phyloP scores from a whole-genome alignment of 2,888 invertebrate species.

The Synanthedon vespiformis region DNA sequence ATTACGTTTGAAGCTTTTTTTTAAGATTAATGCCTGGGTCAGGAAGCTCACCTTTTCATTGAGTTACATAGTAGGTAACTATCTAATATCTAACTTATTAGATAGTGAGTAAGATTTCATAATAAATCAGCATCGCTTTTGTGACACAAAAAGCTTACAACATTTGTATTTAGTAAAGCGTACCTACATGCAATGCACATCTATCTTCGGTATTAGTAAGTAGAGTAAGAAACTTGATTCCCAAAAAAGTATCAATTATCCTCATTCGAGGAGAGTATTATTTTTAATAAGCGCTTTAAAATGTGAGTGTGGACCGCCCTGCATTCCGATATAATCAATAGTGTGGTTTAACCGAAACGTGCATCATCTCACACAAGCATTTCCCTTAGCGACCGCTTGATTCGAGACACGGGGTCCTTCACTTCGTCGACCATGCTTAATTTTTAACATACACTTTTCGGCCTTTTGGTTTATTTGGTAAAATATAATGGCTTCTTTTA shows the following conservation, averaged over 20 bases:
- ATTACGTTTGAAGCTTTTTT: too few species aligned
- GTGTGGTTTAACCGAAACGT: slow-evolving; percentile 8
- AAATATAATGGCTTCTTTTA: not conserved
- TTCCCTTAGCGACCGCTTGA: not conserved
- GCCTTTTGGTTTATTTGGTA: too few species aligned
- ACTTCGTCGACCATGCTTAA: not conserved
- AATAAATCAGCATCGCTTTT: not conserved
- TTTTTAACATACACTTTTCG: too few species aligned
- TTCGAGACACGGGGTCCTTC: not conserved
- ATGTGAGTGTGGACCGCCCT: slow-evolving; percentile 9
- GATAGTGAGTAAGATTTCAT: too few species aligned
- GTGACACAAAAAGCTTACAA: not conserved
- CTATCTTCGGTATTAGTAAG: slow-evolving; percentile 1
- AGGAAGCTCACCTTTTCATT: too few species aligned
- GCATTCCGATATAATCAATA: slow-evolving; percentile 23
- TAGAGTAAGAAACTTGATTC: slow-evolving; percentile 7
- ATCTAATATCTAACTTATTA: too few species aligned
- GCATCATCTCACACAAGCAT: not conserved
- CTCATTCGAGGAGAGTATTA: slow-evolving; percentile 6
- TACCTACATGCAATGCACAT: not conserved
- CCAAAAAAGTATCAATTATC: slow-evolving; percentile 9
- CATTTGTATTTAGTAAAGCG: not conserved
- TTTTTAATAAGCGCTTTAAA: slow-evolving; percentile 10
- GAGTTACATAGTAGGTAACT: too few species aligned
- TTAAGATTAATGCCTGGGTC: too few species aligned